Conservation (phyloP, 2,888 invertebrate species). For the Ormyrus labotus region DNA sequence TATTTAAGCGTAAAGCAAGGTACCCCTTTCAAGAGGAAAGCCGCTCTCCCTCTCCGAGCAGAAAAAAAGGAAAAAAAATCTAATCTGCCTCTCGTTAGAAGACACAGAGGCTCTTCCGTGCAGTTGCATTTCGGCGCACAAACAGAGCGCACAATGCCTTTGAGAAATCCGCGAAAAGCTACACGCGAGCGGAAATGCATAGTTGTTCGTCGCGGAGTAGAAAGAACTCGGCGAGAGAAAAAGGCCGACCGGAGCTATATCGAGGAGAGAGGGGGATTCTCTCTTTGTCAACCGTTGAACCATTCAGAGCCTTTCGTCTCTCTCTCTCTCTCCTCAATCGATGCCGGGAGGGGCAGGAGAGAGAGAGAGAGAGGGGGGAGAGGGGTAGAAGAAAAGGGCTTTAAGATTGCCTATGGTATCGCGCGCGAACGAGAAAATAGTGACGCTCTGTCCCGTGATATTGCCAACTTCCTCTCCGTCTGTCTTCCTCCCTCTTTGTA, state of each 20-base stretch:
- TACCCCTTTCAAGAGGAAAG: too few relatives aligned
- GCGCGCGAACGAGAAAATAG: constrained; percentile 61
- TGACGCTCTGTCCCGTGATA: constrained; percentile 59
- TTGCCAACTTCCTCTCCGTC: constrained; percentile 59
- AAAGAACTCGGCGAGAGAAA: too few relatives aligned
- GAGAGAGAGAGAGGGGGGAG: constrained; percentile 22
- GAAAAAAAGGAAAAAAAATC: constrained; percentile 4
- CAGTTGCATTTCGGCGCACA: constrained; percentile 36
- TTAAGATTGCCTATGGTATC: constrained; percentile 62
- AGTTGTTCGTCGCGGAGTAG: constrained; percentile 26
- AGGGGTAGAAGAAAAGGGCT: constrained; percentile 39
- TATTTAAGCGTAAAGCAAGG: too few relatives aligned
- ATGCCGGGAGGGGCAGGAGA: constrained; percentile 18
- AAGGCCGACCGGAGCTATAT: too few relatives aligned
- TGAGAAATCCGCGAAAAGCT: constrained; percentile 24
- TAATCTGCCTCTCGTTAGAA: constrained; percentile 41
- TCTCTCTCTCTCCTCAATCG: constrained; percentile 23
- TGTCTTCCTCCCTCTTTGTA: too few relatives aligned
- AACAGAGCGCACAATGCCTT: constrained; percentile 30
- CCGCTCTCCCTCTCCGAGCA: too few relatives aligned
- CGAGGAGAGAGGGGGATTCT: neutral
- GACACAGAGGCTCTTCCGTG: constrained; percentile 18
- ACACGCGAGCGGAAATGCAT: constrained; percentile 26
- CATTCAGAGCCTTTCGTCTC: constrained; percentile 36
- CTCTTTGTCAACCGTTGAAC: constrained; percentile 48